Evolutionary conservation across 2,113 vertebrate species (phyloP).

Genomic region (Narcine bancroftii): DNA sequence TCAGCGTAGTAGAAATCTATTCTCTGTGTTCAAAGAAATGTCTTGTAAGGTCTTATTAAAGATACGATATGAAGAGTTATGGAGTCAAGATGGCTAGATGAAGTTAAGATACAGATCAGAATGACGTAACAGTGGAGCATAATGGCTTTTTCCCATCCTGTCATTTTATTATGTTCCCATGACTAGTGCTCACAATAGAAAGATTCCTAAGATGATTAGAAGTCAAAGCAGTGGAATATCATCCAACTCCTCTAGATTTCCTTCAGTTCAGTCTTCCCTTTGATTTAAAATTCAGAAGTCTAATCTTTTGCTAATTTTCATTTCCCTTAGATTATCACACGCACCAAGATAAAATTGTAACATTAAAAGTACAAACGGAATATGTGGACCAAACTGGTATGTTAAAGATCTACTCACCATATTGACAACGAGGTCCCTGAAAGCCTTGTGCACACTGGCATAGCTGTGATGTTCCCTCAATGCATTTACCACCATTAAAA

Average conservation of each 20-base stretch:
- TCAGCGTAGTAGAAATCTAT: neutral
- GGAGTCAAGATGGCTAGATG: neutral
- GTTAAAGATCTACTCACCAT: conserved; percentile 55
- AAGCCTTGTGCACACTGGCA: conserved; percentile 69
- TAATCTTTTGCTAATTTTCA: neutral
- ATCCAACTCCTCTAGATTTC: neutral
- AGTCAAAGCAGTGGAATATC: neutral
- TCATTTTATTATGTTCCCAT: neutral
- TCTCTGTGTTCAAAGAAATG: neutral
- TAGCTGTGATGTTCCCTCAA: conserved; percentile 53
- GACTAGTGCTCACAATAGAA: neutral
- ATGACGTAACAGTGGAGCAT: neutral
- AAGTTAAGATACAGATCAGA: neutral
- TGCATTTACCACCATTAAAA: conserved; percentile 65
- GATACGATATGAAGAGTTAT: neutral
- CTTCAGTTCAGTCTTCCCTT: neutral
- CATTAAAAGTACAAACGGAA: neutral
- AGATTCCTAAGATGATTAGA: neutral
- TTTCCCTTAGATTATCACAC: neutral
- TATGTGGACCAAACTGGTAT: neutral
- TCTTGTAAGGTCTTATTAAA: neutral
- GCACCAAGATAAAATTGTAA: neutral
- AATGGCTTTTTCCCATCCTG: neutral
- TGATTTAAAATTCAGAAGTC: neutral
- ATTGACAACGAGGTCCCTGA: conserved; percentile 71